Percentiles rank a stretch among this genome's conserved stretches.
These are phyloP conservation scores for Oryzias celebensis DNA, from an alignment of 2,113 vertebrate species.

Conservation along the genomic window DNA sequence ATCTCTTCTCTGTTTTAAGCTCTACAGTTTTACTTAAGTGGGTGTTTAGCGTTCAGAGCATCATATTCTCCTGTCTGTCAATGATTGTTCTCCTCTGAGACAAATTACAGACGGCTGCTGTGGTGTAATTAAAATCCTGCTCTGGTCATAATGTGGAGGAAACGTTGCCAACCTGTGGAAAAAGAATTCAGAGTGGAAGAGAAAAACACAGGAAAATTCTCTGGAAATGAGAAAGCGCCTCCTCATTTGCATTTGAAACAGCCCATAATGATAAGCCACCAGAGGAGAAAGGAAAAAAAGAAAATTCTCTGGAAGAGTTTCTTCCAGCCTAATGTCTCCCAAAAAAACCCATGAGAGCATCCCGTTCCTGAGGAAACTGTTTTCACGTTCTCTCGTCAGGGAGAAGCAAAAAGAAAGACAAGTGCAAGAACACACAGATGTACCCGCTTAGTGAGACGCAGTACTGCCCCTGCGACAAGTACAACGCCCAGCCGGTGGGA, in stretches of 20 bases:
- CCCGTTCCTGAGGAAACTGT: background rate
- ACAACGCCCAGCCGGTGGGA: conserved; percentile 93
- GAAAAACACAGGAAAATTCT: background rate
- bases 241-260: conserved; percentile 26
- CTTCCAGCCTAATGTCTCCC: conserved; percentile 26
- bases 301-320: conserved; percentile 7
- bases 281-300: conserved; percentile 18
- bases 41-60: background rate
- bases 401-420: conserved; percentile 96
- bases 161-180: background rate
- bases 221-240: background rate
- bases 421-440: conserved; percentile 91
- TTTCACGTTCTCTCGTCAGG: conserved; percentile 68
- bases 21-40: background rate
- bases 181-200: background rate
- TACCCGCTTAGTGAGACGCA: conserved; percentile 95
- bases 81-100: conserved; percentile 11
- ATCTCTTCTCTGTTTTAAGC: background rate
- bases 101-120: conserved; percentile 1
- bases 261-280: conserved; percentile 17
- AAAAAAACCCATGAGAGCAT: background rate
- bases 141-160: background rate
- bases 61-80: background rate
- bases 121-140: conserved; percentile 10
- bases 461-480: conserved; percentile 96